These are phyloP conservation scores for Odontamblyopus lacepedii DNA, from an alignment of 2,797 vertebrate species.

Conservation along the genomic window DNA sequence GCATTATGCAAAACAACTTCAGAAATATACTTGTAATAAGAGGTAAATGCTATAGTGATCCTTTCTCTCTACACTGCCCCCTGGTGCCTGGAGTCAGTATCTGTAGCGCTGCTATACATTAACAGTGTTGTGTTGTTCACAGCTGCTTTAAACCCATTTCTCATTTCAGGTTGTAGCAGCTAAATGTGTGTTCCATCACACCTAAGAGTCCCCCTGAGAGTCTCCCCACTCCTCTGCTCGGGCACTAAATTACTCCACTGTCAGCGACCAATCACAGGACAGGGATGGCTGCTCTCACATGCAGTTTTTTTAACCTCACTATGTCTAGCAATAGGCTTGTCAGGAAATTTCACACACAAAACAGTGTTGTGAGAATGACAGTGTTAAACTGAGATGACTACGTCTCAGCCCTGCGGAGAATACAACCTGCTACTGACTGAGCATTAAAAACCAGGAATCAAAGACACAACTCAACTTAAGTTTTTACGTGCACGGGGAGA, in stretches of 20 bases:
- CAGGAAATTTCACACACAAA: too few species aligned
- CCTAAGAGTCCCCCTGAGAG: background rate
- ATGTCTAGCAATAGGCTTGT: constrained; percentile 16
- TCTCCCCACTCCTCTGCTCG: background rate
- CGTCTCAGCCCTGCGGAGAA: too few species aligned
- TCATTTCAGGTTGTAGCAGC: background rate
- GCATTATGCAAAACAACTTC: too few species aligned
- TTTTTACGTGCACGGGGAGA: too few species aligned
- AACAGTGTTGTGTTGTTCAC: background rate
- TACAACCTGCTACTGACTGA: too few species aligned
- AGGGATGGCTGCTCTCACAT: background rate
- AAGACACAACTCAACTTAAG: too few species aligned
- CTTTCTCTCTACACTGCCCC: background rate
- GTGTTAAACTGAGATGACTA: too few species aligned
- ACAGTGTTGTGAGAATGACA: too few species aligned
- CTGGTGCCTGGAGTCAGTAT: background rate
- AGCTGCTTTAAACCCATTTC: background rate
- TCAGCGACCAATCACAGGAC: constrained; percentile 7
- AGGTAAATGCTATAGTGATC: background rate
- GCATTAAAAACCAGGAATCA: too few species aligned
- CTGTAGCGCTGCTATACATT: background rate
- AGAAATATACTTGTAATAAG: background rate
- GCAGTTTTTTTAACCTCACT: constrained; percentile 28
- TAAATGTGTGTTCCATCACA: constrained; percentile 5
- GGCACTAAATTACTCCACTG: background rate